Evolutionary conservation across 2,113 vertebrate genomes (phyloP), one percentile per base, ranked within the genome.

Genomic region (Reinhardtius hippoglossoides): DNA sequence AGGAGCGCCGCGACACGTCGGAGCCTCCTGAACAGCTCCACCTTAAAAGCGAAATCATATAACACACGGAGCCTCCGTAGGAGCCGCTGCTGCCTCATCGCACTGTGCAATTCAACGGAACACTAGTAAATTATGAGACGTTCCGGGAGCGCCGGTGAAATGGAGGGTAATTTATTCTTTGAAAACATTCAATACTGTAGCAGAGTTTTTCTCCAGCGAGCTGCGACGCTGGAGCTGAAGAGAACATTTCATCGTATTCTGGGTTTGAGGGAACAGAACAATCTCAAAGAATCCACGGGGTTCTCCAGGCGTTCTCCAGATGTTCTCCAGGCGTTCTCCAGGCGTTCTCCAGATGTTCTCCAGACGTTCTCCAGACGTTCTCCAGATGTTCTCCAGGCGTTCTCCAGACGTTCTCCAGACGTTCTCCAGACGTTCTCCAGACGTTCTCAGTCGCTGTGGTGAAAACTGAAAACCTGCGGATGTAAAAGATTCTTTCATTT

Each of bases 51-150:
- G 9, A 24, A 3, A 67, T 57, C 87, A 3, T 54, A 57, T 89
- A 91, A 13, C 40, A 42, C 94, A 88, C 92, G 92, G 92, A 93
- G 91, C 94, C 94, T 95, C 80, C 77, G 58, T 35, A 55, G 73
- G 42, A 57, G 3, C 40, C 12, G 93, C 95, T 71, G 83, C 55
- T 93, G 86, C 76, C 74, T 84, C 65, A 3, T 60, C 91, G 95
- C 81, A 83, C 81, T 88, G 87, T 95, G 27, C 27, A 95, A 94
- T 95, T 48, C 64, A 74, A 55, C 63, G 90, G 84, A 85, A 92
- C 84, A 92, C 86, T 70, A 74, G 55, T 87, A 84, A 87, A 67
- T 85, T 81, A 93, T 91, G 87, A 81, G 75, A 92, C 31, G 0
- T 84, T 82, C 92, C 87, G 87, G 76, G 68, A 92, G 80, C 37